Conservation (phyloP, 1,140 invertebrate species). For the Antheraea mylitta region DNA sequence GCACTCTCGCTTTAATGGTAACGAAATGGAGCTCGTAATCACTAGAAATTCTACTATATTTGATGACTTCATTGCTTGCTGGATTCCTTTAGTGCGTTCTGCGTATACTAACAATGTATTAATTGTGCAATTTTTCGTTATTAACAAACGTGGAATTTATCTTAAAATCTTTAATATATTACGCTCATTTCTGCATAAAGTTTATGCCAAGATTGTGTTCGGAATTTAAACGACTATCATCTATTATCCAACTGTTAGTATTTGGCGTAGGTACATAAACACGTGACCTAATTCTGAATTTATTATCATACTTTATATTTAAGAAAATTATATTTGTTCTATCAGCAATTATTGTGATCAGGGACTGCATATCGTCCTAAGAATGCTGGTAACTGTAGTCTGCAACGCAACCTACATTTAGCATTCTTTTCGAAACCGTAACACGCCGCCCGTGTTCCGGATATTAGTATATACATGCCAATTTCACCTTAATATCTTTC, state of each 20-base stretch:
- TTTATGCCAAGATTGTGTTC: constrained; percentile 10
- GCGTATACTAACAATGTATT: constrained; percentile 26
- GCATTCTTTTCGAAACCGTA: constrained; percentile 78
- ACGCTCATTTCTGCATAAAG: constrained; percentile 14
- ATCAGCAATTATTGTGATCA: constrained; percentile 62
- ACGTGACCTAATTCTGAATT: constrained; percentile 18
- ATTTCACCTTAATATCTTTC: constrained; percentile 52
- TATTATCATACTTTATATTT: constrained; percentile 18
- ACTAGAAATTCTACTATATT: constrained; percentile 65
- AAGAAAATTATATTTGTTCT: constrained; percentile 38
- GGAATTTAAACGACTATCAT: constrained; percentile 10
- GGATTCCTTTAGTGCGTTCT: constrained; percentile 42
- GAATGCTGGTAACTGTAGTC: constrained; percentile 71
- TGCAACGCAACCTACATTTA: constrained; percentile 71
- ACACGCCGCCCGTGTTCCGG: constrained; percentile 72
- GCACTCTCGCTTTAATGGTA: constrained; percentile 57
- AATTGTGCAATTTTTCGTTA: constrained; percentile 30
- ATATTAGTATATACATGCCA: constrained; percentile 53
- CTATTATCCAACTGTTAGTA: constrained; percentile 15
- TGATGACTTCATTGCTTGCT: constrained; percentile 60
- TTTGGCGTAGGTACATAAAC: constrained; percentile 11
- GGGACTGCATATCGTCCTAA: constrained; percentile 49
- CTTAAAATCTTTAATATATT: constrained; percentile 27
- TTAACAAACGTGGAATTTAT: constrained; percentile 32
- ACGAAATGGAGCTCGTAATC: constrained; percentile 63